Conservation (phyloP, 2,113 vertebrate genomes). For the Pyrgilauda ruficollis region DNA sequence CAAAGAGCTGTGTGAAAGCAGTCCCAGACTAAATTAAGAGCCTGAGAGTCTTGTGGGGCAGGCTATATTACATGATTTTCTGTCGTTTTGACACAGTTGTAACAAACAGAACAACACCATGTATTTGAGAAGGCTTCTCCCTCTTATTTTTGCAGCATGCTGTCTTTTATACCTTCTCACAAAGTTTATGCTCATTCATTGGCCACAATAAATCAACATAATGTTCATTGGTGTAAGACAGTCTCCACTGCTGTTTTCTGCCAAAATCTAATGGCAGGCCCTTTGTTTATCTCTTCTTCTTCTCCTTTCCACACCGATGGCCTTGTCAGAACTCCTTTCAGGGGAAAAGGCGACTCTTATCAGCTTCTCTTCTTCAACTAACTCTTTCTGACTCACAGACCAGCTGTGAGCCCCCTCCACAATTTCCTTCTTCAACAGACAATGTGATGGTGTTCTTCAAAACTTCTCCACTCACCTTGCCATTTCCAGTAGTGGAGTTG, state of each 20-base stretch:
- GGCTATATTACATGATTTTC: background rate
- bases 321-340: background rate
- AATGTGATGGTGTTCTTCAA: background rate
- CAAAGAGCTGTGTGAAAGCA: background rate
- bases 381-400: background rate
- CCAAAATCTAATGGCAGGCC: background rate
- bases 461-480: background rate
- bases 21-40: background rate
- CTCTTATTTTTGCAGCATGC: background rate
- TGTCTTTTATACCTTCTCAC: background rate
- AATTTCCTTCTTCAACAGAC: background rate
- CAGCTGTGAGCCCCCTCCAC: background rate
- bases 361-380: background rate
- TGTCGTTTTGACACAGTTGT: background rate
- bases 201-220: background rate
- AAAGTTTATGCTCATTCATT: background rate
- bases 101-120: background rate
- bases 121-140: background rate
- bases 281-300: background rate
- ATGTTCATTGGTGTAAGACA: background rate
- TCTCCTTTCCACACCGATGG: fast-evolving
- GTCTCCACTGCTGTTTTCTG: background rate
- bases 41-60: background rate
- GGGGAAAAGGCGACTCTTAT: background rate
- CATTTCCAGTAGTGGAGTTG: background rate